Base-by-base conservation (phyloP, 2,888 invertebrate species). In the Hirtodrosophila trivittata region DNA sequence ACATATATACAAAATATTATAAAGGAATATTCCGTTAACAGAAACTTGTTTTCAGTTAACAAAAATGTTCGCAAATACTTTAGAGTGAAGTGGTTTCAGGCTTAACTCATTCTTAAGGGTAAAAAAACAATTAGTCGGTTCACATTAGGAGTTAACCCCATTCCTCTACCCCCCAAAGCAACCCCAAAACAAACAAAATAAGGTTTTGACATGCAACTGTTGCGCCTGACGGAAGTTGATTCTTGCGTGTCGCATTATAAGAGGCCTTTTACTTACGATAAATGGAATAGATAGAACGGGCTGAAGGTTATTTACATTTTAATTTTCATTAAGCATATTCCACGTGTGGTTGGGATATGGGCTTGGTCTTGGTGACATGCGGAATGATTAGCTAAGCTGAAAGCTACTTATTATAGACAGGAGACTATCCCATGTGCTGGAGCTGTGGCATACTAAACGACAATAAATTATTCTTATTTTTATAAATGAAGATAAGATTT, bases 171-270 rank as follows among this genome's bases (percentile, higher is more conserved):
- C n/a, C n/a, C n/a, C n/a, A n/a, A n/a, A n/a, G 18, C 18, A 21
- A 21, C 18, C 18, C 18, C 18, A 21, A 5, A 2, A 21, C 18
- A 14, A 50, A 57, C 5, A 13, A 33, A 69, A 50, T 49, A 50
- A 42, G 37, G 6, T 26, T 7, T 9, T 1, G 14, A 8, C 70
- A 63, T 46, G 74, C 76, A 83, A 80, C 84, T 77, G 77, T 77
- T 77, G 77, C 83, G 54, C 57, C 37, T 70, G 45, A 47, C 16
- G 10, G 13, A 10, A 7, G 49, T 9, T 14, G 37, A 51, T 37
- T 66, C 35, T 75, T 26, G 77, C 73, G 49, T 77, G 80, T 38
- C 42, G 14, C 12, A 8, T 28, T 28, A 1, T 28, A n/a, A 28
- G 28, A 28, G 28, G 39, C 14, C 57, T 47, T 47, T 8, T 3